Conservation (phyloP, 2,113 vertebrate genomes). For the Xyliphius kryptos region DNA sequence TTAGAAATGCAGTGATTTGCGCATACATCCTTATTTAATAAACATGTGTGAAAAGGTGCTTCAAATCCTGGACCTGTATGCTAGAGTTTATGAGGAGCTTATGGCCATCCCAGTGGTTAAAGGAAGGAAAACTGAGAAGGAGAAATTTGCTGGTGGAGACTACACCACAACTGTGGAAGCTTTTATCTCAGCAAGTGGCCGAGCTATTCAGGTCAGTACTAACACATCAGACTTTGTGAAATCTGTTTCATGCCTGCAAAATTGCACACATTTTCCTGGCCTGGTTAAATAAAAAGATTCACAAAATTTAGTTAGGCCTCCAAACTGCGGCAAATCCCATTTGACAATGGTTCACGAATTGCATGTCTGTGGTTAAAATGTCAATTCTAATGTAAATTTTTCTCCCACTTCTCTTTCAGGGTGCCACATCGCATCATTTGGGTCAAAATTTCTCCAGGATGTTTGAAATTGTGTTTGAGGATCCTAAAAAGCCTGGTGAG, state of each 20-base stretch:
- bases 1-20: too few relatives aligned
- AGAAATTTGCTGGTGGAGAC: slow-evolving; percentile 95
- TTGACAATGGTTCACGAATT: too few relatives aligned
- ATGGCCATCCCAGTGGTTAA: slow-evolving; percentile 95
- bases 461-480: slow-evolving; percentile 95
- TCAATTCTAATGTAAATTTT: too few relatives aligned
- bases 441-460: slow-evolving; percentile 97
- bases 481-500: slow-evolving; percentile 87
- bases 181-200: slow-evolving; percentile 89
- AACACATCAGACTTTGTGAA: too few relatives aligned
- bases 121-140: slow-evolving; percentile 93
- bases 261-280: too few relatives aligned
- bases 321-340: too few relatives aligned
- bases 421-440: slow-evolving; percentile 91
- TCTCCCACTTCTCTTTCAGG: slow-evolving; percentile 72
- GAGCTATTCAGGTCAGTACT: slow-evolving; percentile 84
- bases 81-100: slow-evolving; percentile 87
- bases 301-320: too few relatives aligned
- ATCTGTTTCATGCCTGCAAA: too few relatives aligned
- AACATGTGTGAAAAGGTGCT: slow-evolving; percentile 68
- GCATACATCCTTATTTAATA: neutral
- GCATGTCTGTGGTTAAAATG: too few relatives aligned
- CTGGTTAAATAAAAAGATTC: too few relatives aligned
- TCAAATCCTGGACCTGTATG: slow-evolving; percentile 91
- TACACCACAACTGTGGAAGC: slow-evolving; percentile 95